Evolutionary conservation across 2,113 vertebrate genomes (phyloP).

Genomic region (Caloenas nicobarica): DNA sequence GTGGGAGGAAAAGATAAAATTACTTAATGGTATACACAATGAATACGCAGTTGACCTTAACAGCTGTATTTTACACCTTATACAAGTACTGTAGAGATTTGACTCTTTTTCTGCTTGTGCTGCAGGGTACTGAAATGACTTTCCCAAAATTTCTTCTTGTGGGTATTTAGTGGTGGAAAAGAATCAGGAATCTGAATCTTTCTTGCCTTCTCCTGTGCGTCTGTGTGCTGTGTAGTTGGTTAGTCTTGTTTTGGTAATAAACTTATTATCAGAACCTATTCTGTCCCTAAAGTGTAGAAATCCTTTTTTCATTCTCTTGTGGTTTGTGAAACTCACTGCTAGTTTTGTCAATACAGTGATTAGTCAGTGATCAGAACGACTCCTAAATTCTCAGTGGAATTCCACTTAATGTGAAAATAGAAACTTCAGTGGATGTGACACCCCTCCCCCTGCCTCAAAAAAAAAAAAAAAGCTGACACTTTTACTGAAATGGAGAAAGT

Average conservation of each 20-base stretch:
- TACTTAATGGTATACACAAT: neutral
- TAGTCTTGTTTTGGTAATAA: neutral
- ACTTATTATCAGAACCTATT: neutral
- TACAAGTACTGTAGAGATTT: neutral
- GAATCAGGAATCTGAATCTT: neutral
- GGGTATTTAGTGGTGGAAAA: neutral
- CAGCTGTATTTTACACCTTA: neutral
- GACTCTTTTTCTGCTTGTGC: neutral
- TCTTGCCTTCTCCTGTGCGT: neutral
- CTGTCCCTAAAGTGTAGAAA: neutral
- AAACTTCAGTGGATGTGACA: neutral
- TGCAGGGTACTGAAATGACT: neutral
- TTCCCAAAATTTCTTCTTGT: neutral
- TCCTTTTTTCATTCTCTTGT: neutral
- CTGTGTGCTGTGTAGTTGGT: neutral
- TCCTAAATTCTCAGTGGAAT: neutral
- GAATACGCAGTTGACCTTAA: neutral
- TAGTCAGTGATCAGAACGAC: neutral
- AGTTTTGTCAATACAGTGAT: neutral
- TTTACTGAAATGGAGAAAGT: neutral
- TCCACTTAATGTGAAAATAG: neutral
- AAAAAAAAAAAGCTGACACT: neutral
- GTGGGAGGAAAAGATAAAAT: neutral
- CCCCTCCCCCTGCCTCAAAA: accelerated
- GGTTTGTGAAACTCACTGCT: neutral